These are phyloP conservation scores for Hemibagrus wyckioides DNA, from an alignment of 2,113 vertebrate genomes.

Conservation along the genomic window DNA sequence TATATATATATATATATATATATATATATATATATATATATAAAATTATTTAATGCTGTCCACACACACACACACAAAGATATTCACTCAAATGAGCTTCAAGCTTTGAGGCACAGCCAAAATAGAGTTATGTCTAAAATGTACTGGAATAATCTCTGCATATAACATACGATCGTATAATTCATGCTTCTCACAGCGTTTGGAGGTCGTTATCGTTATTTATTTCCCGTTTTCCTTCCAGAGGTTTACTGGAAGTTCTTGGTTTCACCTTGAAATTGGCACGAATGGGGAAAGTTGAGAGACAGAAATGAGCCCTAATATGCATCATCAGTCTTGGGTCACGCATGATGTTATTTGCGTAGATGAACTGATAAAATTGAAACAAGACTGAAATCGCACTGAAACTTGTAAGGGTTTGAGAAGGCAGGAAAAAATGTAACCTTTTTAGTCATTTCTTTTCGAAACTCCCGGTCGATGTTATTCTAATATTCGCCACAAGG, in stretches of 20 bases:
- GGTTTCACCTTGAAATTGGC: neutral
- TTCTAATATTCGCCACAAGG: conserved; percentile 58
- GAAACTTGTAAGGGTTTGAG: neutral
- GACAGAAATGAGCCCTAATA: neutral
- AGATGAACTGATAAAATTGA: neutral
- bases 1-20: no score
- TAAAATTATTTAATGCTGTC: no score
- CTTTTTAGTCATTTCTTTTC: no score
- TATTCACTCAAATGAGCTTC: neutral
- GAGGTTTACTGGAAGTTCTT: conserved; percentile 4
- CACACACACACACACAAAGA: no score
- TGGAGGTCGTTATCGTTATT: neutral
- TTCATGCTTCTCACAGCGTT: neutral
- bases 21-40: no score
- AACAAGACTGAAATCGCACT: neutral
- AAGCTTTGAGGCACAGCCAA: conserved; percentile 7
- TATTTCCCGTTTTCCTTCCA: neutral
- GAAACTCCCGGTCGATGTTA: neutral
- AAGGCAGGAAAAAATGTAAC: neutral
- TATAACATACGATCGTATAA: neutral
- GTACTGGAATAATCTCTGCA: neutral
- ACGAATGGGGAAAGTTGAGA: neutral
- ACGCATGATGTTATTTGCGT: neutral
- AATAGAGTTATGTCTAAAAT: neutral
- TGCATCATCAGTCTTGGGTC: no score